These are phyloP conservation scores for Phorcus lineatus DNA, from an alignment of 2,888 invertebrate species.

Conservation along the genomic window DNA sequence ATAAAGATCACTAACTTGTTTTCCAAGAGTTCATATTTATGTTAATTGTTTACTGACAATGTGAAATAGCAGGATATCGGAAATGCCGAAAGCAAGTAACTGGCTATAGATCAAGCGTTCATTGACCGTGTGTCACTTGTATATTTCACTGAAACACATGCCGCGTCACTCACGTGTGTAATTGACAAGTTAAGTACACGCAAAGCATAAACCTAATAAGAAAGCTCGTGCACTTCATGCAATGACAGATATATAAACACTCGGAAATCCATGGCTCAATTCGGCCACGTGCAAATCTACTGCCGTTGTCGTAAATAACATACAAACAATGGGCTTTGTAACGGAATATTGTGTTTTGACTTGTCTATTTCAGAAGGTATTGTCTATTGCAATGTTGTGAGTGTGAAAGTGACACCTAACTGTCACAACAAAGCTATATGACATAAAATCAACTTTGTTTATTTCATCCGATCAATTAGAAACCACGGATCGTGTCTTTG, in stretches of 20 bases:
- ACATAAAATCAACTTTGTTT: too few species aligned
- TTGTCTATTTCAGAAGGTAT: neutral
- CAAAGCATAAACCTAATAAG: slow-evolving; percentile 10
- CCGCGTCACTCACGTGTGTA: slow-evolving; percentile 4
- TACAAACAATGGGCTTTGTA: neutral
- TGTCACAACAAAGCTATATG: too few species aligned
- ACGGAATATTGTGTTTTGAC: neutral
- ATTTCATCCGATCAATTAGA: too few species aligned
- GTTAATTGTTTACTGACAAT: neutral
- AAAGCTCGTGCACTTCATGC: neutral
- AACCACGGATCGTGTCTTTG: too few species aligned
- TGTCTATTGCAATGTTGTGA: neutral
- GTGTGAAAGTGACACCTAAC: too few species aligned
- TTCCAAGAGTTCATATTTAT: neutral
- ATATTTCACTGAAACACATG: neutral
- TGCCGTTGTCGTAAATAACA: neutral
- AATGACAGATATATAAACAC: neutral
- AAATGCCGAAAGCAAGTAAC: neutral
- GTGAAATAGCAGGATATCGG: neutral
- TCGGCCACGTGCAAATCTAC: neutral
- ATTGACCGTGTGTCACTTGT: slow-evolving; percentile 5
- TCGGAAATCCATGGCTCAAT: neutral
- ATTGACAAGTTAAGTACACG: slow-evolving; percentile 15
- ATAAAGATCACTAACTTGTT: too few species aligned
- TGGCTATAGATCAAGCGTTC: neutral